Evolutionary conservation across 2,888 invertebrate genomes (phyloP), one percentile per base, ranked within the genome.

Genomic region (Eueremaeus valkanovi): DNA sequence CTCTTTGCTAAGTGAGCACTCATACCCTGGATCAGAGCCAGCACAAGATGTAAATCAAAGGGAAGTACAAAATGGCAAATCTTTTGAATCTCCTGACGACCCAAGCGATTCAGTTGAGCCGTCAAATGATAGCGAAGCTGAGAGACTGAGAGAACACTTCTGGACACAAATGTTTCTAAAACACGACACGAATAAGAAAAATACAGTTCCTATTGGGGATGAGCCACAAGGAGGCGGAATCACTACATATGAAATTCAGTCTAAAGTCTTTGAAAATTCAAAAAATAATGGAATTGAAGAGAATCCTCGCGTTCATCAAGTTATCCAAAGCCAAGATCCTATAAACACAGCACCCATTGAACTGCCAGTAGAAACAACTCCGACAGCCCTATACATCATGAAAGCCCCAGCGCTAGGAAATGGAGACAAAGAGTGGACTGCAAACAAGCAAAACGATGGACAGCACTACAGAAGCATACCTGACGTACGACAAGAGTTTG

Each of bases 301-400:
- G 11, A 68, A 68, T 9, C 6, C 36, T 42, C 13, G 16, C 8
- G 18, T 29, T 3, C 24, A 42, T 42, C 70, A 27, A 1, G 11
- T 42, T 18, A 24, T 45, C 6, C 70, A 42, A 45, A 70, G 36
- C 2, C 24, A 70, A 27, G 70, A 70, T 27, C 5, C 13, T 29
- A n/a, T 21, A 13, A 45, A 27, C 5, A 16, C 42, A 13, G 9
- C 13, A 8, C 29, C 45, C 11, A 68, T 68, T 13, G 70, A 70
- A 29, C 42, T 70, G n/a, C 45, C 70, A 3, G 36, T 42, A n/a
- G 45, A 27, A 42, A 70, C 70, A 6, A 70, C 70, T 45, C 70
- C 70, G 0, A 70, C 42, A 9, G 70, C 70, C 24, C 42, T 70
- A 0, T 70, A 45, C 27, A 29, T 70, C 6, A 70, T 70, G n/a